Conservation (phyloP, 2,113 vertebrate genomes). For the Tragelaphus scriptus region DNA sequence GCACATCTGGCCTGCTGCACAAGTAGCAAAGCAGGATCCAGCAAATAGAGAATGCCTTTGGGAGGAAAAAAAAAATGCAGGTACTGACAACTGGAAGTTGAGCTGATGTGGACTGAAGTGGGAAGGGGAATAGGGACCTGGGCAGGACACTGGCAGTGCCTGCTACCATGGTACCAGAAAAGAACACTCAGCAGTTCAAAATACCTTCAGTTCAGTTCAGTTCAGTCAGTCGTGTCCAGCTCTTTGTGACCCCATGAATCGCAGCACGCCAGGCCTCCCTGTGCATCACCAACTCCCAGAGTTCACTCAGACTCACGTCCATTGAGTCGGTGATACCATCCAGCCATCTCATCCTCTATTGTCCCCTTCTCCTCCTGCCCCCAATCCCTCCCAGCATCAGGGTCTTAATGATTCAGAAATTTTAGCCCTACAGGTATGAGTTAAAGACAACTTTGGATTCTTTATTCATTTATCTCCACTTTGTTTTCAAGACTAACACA, state of each 20-base stretch:
- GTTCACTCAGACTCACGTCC: no score
- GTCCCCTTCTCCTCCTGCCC: no score
- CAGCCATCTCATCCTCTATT: no score
- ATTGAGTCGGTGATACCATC: no score
- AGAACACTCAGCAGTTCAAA: not conserved
- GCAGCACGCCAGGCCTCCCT: no score
- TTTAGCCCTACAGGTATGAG: not conserved
- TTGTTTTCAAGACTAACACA: not conserved
- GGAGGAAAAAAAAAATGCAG: not conserved
- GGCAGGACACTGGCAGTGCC: fast-evolving
- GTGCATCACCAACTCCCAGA: no score
- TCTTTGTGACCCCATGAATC: no score
- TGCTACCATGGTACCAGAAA: not conserved
- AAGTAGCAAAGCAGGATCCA: not conserved
- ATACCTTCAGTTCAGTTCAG: not conserved
- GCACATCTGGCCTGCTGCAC: not conserved
- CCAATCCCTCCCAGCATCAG: no score
- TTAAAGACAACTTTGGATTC: not conserved
- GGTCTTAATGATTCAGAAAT: not conserved
- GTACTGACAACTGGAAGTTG: not conserved
- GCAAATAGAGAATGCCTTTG: not conserved
- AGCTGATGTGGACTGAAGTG: not conserved
- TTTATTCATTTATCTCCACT: not conserved
- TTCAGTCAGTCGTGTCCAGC: no score
- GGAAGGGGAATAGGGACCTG: not conserved